Evolutionary conservation across 2,888 invertebrate species (phyloP), one percentile per base, ranked within the genome.

Genomic region (Calameuta idolon): DNA sequence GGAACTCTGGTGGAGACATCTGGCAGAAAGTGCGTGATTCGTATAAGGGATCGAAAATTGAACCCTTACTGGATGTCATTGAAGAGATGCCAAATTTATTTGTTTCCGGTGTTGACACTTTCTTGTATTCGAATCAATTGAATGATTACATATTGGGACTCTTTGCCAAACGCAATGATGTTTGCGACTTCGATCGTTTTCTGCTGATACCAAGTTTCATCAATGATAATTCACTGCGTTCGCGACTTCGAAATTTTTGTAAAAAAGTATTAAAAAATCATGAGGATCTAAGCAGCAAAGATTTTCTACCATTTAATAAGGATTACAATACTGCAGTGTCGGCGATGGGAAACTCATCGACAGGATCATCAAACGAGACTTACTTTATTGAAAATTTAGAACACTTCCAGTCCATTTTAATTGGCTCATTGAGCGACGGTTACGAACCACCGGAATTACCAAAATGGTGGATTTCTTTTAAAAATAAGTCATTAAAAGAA

Each of bases 71-170:
- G 30, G 86, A 84, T 23, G 80, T 90, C 23, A 78, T 87, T 15
- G 90, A 90, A 71, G 90, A 90, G 71, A 76, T 85, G 37, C 90
- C 90, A 23, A 90, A 89, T 82, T 81, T 90, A 35, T 75, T 83
- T 11, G 78, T 90, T 34, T 87, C 89, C 35, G 78, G 80, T 4
- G 79, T 87, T 55, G 87, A 90, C 74, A 90, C 90, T 15, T 89
- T 90, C 79, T 79, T 89, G n/a, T 86, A 83, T 79, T 87, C 89
- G 11, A 89, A 90, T 34, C 83, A 87, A 76, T 78, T 89, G 34
- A 79, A 78, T n/a, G 87, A 90, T 76, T 89, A 87, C 75, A 76
- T 84, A 11, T 84, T 86, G 69, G 84, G 81, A 76, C 83, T 87
- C 12, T 31, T 87, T 2, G 74, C 74, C 0, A 90, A 89, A 4